These are phyloP conservation scores for Pissodes strobi DNA, from an alignment of 1,140 invertebrate genomes.

Conservation along the genomic window DNA sequence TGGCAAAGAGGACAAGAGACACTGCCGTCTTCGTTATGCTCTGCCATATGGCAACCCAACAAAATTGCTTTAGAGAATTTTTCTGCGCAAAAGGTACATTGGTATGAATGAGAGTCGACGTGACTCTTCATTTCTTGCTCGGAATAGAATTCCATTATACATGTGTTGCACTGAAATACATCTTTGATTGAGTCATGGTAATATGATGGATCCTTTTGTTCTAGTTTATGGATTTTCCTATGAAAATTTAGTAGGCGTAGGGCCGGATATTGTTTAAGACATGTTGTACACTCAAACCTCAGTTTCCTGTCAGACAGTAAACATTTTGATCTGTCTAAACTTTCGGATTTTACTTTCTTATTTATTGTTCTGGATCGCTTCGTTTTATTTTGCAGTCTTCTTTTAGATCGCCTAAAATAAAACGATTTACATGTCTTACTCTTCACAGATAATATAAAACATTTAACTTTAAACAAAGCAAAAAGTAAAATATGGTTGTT, in stretches of 20 bases:
- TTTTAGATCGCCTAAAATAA: too few relatives aligned
- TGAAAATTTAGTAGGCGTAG: not conserved
- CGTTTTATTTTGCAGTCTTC: too few relatives aligned
- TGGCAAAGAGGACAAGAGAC: not conserved
- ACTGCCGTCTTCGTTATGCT: not conserved
- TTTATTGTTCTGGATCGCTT: too few relatives aligned
- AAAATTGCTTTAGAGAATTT: not conserved
- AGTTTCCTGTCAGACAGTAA: too few relatives aligned
- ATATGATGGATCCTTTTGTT: not conserved
- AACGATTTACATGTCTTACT: too few relatives aligned
- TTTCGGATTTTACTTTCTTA: too few relatives aligned
- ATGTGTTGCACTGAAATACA: not conserved
- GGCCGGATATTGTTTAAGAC: too few relatives aligned
- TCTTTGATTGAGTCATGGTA: not conserved
- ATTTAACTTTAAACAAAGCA: too few relatives aligned
- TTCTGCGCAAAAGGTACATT: not conserved
- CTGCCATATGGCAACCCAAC: conserved; percentile 2
- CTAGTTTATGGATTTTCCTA: not conserved
- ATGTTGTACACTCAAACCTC: too few relatives aligned
- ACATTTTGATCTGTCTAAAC: too few relatives aligned
- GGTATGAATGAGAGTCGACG: not conserved
- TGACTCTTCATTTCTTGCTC: not conserved
- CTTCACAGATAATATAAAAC: too few relatives aligned
- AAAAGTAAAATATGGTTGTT: too few relatives aligned
- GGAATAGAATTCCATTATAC: not conserved